phyloP scores from a whole-genome alignment of 2,888 invertebrate genomes.

The Coleophora deauratella region DNA sequence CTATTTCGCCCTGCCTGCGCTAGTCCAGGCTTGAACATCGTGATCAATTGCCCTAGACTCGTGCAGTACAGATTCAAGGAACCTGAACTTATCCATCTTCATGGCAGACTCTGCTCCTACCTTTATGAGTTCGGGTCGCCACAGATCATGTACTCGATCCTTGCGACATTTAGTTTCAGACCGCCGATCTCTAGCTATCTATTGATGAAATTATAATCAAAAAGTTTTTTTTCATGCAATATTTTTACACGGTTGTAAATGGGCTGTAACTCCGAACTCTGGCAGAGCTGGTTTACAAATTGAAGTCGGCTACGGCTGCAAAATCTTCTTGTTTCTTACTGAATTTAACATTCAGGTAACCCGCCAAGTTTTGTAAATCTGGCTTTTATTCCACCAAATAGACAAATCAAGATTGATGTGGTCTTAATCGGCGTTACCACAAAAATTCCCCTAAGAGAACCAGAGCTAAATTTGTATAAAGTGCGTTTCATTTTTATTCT shows the following conservation, averaged over 20 bases:
- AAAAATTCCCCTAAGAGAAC: neutral
- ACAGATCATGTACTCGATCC: too few relatives aligned
- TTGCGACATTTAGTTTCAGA: neutral
- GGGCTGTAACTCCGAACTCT: too few relatives aligned
- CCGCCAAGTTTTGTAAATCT: constrained; percentile 4
- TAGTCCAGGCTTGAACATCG: neutral
- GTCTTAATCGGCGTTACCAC: neutral
- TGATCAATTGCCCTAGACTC: neutral
- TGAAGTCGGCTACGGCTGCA: too few relatives aligned
- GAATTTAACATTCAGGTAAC: too few relatives aligned
- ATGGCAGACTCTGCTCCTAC: neutral
- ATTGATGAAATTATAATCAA: too few relatives aligned
- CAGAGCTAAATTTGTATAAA: too few relatives aligned
- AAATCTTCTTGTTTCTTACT: too few relatives aligned
- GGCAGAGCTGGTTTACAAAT: too few relatives aligned
- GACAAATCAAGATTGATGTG: constrained; percentile 9
- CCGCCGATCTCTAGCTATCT: too few relatives aligned
- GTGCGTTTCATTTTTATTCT: too few relatives aligned
- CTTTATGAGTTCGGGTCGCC: neutral
- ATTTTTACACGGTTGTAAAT: too few relatives aligned
- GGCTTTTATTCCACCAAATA: constrained; percentile 7
- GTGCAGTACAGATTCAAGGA: neutral
- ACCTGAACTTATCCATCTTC: neutral
- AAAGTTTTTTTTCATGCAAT: too few relatives aligned
- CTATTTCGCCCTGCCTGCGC: neutral